Evolutionary conservation across 2,113 vertebrate genomes (phyloP).

Genomic region (Xiphorhynchus elegans): DNA sequence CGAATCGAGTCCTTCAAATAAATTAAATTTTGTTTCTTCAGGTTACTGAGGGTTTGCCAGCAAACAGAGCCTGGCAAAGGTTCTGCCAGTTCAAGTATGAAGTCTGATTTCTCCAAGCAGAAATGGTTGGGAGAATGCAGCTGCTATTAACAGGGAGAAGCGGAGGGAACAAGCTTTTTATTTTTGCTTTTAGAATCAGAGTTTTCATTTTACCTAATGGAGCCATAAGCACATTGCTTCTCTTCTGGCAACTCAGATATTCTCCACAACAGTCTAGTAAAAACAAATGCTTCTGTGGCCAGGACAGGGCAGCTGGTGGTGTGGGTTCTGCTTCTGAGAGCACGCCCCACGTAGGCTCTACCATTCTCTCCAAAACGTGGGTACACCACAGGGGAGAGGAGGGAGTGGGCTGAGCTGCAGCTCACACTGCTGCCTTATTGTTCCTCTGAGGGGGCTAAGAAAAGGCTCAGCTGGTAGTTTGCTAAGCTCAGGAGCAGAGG

Average conservation of each 20-base stretch:
- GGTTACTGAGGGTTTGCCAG: not conserved
- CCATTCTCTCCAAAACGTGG: not conserved
- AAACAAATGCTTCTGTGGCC: not conserved
- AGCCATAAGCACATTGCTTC: not conserved
- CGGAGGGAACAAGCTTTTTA: not conserved
- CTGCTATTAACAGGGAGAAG: not conserved
- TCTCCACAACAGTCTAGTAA: not conserved
- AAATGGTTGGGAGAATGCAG: not conserved
- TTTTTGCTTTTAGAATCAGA: not conserved
- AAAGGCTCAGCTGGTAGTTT: not conserved
- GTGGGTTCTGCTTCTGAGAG: not conserved
- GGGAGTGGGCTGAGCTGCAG: not conserved
- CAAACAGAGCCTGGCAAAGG: not conserved
- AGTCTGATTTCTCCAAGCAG: not conserved
- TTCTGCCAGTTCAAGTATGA: not conserved
- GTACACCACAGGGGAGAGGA: not conserved
- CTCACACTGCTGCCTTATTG: not conserved
- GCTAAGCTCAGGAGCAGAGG: not conserved
- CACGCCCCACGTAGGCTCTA: not conserved
- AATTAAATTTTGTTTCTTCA: not conserved
- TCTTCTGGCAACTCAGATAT: not conserved
- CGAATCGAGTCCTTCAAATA: not conserved
- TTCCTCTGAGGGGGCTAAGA: not conserved
- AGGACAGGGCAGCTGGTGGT: not conserved
- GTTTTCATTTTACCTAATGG: not conserved